Evolutionary conservation across 2,888 invertebrate genomes (phyloP), one percentile per base, ranked within the genome.

Genomic region (Aelia acuminata): DNA sequence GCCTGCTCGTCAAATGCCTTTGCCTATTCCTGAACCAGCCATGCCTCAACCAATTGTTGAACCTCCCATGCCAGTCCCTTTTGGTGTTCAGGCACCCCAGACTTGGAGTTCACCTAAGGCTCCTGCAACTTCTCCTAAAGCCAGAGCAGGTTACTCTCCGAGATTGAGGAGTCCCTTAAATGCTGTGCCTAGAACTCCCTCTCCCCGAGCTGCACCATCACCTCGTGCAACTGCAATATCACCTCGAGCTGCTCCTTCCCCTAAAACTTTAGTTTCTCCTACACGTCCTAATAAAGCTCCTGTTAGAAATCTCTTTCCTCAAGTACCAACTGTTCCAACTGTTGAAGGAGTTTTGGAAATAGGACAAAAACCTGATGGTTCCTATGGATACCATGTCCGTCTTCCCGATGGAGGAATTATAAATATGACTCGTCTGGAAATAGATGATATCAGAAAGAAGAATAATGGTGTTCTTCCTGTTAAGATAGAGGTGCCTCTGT

Each of bases 321-420:
- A 26, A 63, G 50, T 50, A 48, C 88, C 84, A 18, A 84, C 88
- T 57, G 84, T 88, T 84, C 88, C 84, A 18, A 84, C 88, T 57
- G 84, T 88, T 84, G 88, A 88, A 57, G 88, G 88, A 35, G 63
- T 88, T 39, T 80, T 88, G 31, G 88, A 88, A 88, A 84, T 88
- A 22, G 88, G 88, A 13, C 84, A 88, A 53, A 88, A 88, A 53
- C 88, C 85, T 49, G 88, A 88, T 80, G 88, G 88, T 26, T 88
- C 88, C 48, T 88, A 88, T 85, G 87, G 89, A 47, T 89, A 88
- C 85, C 89, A 88, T 57, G 89, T 89, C 22, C 85, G 87, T 22
- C 89, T 89, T n/a, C 75, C 70, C 0, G 89, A 89, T 87, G 89
- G 89, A 20, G 89, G 89, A 26, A 87, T 89, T 26, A 88, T 89